phyloP scores from a whole-genome alignment of 1,140 invertebrate genomes.

The Neodiprion fabricii region DNA sequence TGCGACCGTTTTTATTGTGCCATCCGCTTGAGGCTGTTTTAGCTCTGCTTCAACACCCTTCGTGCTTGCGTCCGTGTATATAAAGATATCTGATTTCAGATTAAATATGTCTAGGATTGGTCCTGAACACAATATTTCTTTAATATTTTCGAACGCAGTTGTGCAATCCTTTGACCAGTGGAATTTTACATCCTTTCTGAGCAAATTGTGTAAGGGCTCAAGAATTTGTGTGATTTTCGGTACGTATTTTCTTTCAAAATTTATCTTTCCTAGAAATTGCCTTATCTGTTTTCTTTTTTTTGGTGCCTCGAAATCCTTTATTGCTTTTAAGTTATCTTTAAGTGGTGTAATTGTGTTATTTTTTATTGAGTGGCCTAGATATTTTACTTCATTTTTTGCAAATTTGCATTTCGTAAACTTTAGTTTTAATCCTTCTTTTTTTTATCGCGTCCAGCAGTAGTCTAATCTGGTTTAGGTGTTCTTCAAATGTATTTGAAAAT shows the following conservation, averaged over 20 bases:
- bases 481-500: background rate
- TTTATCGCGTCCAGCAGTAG: background rate
- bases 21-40: slow-evolving; percentile 28
- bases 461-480: background rate
- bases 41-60: slow-evolving; percentile 30
- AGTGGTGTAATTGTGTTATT: slow-evolving; percentile 13
- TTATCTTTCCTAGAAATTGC: too few species aligned
- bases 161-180: slow-evolving; percentile 25
- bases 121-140: slow-evolving; percentile 11
- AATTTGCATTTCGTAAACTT: background rate
- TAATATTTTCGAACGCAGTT: slow-evolving; percentile 23
- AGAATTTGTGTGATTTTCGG: too few species aligned
- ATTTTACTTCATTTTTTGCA: background rate
- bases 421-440: background rate
- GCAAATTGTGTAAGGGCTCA: slow-evolving; percentile 15
- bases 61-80: slow-evolving; percentile 33
- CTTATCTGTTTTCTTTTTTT: too few species aligned
- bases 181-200: slow-evolving; percentile 27
- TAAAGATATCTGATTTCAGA: slow-evolving; percentile 24
- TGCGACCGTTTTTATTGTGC: slow-evolving; percentile 13
- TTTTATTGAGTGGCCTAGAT: background rate
- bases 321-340: background rate
- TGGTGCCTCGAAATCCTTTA: background rate
- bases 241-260: too few species aligned
- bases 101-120: slow-evolving; percentile 27